These are phyloP conservation scores for Phataginus tetradactyla DNA, from an alignment of 2,797 vertebrate species.

Conservation along the genomic window DNA sequence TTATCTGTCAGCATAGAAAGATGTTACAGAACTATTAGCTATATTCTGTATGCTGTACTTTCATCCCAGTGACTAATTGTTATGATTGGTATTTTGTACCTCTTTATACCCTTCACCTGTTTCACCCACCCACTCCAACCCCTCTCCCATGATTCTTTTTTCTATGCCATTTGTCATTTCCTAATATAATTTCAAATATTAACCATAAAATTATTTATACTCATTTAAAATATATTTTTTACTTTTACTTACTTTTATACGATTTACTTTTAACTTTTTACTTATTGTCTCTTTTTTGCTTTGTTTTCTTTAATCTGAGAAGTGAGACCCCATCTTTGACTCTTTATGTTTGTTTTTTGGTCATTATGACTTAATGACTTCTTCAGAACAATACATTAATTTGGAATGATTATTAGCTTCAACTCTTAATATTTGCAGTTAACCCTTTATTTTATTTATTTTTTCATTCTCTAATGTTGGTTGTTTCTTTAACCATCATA, in stretches of 20 bases:
- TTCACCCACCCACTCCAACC: no score
- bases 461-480: background rate
- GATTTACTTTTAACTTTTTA: no score
- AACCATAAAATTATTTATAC: background rate
- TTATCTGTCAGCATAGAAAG: no score
- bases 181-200: background rate
- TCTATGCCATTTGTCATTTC: background rate
- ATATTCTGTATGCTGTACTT: no score
- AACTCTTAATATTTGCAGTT: background rate
- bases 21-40: no score
- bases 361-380: slow-evolving; percentile 2
- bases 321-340: background rate
- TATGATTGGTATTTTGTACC: no score
- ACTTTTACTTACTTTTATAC: background rate
- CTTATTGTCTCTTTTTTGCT: background rate
- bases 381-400: background rate
- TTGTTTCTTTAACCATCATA: background rate
- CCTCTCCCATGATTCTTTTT: background rate
- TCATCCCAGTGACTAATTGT: no score
- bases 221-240: background rate
- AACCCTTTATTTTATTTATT: background rate
- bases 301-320: background rate
- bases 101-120: no score
- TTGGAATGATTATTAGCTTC: background rate
- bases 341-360: background rate